Evolutionary conservation across 2,113 vertebrate species (phyloP), one percentile per base, ranked within the genome.

Genomic region (Crotalus viridis): DNA sequence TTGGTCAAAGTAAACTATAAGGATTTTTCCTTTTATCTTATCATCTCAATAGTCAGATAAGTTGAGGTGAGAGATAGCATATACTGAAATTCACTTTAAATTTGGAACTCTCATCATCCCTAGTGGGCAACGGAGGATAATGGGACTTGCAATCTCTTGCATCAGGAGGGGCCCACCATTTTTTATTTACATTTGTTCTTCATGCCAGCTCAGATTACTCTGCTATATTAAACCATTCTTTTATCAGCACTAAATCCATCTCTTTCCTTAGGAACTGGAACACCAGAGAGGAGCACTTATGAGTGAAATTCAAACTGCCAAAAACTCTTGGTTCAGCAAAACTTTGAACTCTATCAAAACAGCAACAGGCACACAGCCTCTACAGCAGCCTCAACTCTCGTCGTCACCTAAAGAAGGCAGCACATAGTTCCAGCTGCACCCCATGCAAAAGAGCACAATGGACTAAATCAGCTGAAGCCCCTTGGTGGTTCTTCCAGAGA

Each of bases 261-360:
- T 97, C 93, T 95, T 96, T 96, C 81, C 95, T 90, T 96, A 99
- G 99, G 99, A 99, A 97, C 98, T 99, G 93, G 99, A 99, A 96
- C 99, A 99, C 96, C 99, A 99, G 98, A 97, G 98, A 94, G 99
- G 99, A 96, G 98, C 99, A 69, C 98, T 99, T 95, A 99, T 99
- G 98, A 99, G 98, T 48, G 99, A 99, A 98, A 98, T 99, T 96
- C 99, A 99, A 97, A 99, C 99, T 92, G 99, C 99, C 97, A 99
- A 99, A 98, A 99, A 99, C 98, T 99, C 99, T 93, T 99, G 99
- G 99, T 99, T 99, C 98, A 99, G 99, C 97, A 99, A 99, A 98
- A 99, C 99, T 39, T 98, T 99, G 97, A 99, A 99, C 97, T 99
- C 99, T 91, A 98, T 99, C 95, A 99, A 99, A 98, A 99, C 98